Percentiles rank a stretch among this genome's conserved stretches.
These are phyloP conservation scores for Oreamnos americanus DNA, from an alignment of 2,113 vertebrate genomes.

Conservation along the genomic window DNA sequence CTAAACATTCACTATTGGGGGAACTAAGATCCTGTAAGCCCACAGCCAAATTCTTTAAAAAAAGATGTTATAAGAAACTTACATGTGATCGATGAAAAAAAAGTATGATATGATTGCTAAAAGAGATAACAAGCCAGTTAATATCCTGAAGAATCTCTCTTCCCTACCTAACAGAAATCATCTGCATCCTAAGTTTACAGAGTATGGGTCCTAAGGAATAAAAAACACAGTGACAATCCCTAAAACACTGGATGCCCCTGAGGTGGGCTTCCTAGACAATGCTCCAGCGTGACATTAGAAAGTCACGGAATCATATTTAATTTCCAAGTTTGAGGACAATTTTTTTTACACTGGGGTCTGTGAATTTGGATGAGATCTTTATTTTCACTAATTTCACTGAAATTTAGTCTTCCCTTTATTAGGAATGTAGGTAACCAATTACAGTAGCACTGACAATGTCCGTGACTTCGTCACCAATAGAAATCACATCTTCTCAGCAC, in stretches of 20 bases:
- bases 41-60: background rate
- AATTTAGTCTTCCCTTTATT: background rate
- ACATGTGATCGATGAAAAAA: background rate
- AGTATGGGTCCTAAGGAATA: background rate
- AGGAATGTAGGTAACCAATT: background rate
- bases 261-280: background rate
- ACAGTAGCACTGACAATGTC: background rate
- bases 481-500: background rate
- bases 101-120: background rate
- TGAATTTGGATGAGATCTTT: background rate
- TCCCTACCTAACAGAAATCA: background rate
- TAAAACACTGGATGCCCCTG: background rate
- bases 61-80: background rate
- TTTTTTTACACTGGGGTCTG: background rate
- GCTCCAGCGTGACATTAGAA: background rate
- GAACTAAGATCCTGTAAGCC: background rate
- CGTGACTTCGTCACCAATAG: background rate
- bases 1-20: background rate
- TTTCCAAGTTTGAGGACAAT: background rate
- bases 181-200: background rate
- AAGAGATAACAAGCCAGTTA: background rate
- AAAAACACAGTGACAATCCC: background rate
- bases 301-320: background rate
- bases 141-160: background rate
- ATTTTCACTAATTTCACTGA: background rate